Evolutionary conservation across 2,113 vertebrate species (phyloP), one percentile per base, ranked within the genome.

Genomic region (Turnix velox): DNA sequence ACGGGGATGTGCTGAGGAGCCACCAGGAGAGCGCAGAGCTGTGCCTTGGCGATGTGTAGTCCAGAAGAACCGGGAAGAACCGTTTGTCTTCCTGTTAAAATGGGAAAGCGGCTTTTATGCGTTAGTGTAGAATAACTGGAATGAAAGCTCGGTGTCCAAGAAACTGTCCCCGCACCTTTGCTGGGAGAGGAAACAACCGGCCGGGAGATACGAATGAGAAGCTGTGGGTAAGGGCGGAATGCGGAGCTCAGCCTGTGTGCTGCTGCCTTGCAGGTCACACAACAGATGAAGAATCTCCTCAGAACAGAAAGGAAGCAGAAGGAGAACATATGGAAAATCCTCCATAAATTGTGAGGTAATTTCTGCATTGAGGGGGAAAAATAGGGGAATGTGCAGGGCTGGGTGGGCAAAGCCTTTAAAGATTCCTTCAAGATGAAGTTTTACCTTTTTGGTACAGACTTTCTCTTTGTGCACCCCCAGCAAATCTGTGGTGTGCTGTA

Each of bases 41-140:
- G 20, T 51, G 58, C 48, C 33, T 67, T 27, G 30, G 6, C 1
- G 30, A 15, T 33, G 18, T 19, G 7, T 20, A 55, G 27, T 22
- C 23, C 2, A 1, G 43, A 37, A 15, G 16, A 59, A 4, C 22
- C 14, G 71, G 1, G 49, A 28, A 33, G 51, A 9, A 71, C 35
- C 2, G 0, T 40, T 61, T 31, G 9, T 48, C 0, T 40, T 35
- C 12, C 18, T 30, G 22, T 54, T 59, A 1, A 1, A 16, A 12
- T 7, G 8, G 11, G 13, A 37, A 49, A 55, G 4, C 7, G 17
- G 0, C 8, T 77, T 28, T 7, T 2, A 7, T 5, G 0, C 0
- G 0, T 51, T 4, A 3, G 1, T 14, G 17, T 3, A 1, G 27
- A 8, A 5, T 49, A 71, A 39, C n/a, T 0, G 1, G 16, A 30